Conservation (phyloP, 2,113 vertebrate species). For the Cinclus mexicanus region DNA sequence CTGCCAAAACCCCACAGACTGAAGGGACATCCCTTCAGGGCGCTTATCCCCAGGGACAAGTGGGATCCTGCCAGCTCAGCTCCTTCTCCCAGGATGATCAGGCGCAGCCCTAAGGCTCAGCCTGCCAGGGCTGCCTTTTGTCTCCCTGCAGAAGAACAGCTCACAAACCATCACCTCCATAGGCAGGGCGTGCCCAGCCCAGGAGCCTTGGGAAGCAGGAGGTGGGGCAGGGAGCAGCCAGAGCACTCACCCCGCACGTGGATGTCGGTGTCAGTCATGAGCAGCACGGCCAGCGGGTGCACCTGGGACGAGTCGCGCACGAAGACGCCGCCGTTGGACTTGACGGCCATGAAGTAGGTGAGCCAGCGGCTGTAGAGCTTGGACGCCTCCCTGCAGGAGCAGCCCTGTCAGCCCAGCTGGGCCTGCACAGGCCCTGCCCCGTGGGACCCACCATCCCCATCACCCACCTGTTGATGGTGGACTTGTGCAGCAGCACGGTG, state of each 20-base stretch:
- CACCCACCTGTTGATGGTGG: conserved; percentile 90
- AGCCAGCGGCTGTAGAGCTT: conserved; percentile 90
- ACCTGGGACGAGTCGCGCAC: conserved; percentile 91
- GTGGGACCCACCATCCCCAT: fast-evolving
- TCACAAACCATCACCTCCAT: fast-evolving
- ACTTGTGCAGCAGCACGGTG: conserved; percentile 90
- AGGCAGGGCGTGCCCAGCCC: fast-evolving
- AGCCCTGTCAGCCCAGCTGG: neutral
- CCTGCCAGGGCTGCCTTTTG: fast-evolving
- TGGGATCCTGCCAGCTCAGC: neutral
- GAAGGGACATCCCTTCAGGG: neutral
- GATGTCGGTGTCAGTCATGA: conserved; percentile 88
- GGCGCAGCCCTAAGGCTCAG: neutral
- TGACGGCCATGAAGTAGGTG: conserved; percentile 91
- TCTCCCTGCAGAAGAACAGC: neutral
- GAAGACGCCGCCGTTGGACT: conserved; percentile 87
- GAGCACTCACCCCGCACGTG: conserved; percentile 80
- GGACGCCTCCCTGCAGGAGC: conserved; percentile 75
- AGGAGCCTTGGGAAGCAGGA: fast-evolving
- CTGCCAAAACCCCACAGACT: neutral
- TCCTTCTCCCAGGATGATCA: neutral
- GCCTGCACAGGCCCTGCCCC: neutral
- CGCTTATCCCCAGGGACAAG: neutral
- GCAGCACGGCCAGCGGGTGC: conserved; percentile 89
- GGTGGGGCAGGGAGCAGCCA: neutral